Evolutionary conservation across 2,113 vertebrate species (phyloP), one percentile per base, ranked within the genome.

Genomic region (Colossoma macropomum): DNA sequence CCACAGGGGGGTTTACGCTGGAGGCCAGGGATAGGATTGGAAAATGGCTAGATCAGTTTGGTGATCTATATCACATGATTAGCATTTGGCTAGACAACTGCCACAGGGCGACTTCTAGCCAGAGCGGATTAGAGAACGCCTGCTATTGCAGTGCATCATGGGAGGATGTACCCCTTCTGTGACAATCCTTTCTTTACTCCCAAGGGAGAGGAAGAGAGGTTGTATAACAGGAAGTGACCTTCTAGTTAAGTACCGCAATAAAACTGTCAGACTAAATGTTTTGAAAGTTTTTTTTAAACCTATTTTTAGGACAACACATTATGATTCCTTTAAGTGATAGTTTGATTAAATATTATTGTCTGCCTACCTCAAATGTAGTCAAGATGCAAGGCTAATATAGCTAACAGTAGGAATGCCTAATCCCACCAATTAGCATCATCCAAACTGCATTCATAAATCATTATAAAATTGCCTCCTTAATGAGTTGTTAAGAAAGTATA

Each of bases 131-230:
- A 59, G 73, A 8, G 25, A 25, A 25, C 32, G 74, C 71, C 60
- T 50, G 71, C 71, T 52, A 65, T 16, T 28, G 62, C 60, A 27
- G 59, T 81, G 79, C 59, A 81, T 81, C 74, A 72, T 81, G 71
- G 80, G 80, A 82, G 62, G n/a, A 25, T 48, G 72, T 30, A n/a
- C 69, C 69, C 41, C 30, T 27, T 21, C 3, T 34, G 59, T 38
- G 59, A 27, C 59, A 62, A 52, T 41, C 41, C 69, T 30, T 79
- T 25, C 27, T 45, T 13, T 59, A 17, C 32, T 69, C 13, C 12
- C 11, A 25, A 25, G 10, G 11, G 38, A 71, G 21, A 62, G 59
- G 59, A 45, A 71, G 38, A 11, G 10, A 25, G 34, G 21, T 45
- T 60, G 56, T 65, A 25, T 50, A 65, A 56, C 32, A 76, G 25